Percentiles rank a stretch among this genome's conserved stretches.
These are phyloP conservation scores for Laspeyria flexula DNA, from an alignment of 2,888 invertebrate genomes.

Conservation along the genomic window DNA sequence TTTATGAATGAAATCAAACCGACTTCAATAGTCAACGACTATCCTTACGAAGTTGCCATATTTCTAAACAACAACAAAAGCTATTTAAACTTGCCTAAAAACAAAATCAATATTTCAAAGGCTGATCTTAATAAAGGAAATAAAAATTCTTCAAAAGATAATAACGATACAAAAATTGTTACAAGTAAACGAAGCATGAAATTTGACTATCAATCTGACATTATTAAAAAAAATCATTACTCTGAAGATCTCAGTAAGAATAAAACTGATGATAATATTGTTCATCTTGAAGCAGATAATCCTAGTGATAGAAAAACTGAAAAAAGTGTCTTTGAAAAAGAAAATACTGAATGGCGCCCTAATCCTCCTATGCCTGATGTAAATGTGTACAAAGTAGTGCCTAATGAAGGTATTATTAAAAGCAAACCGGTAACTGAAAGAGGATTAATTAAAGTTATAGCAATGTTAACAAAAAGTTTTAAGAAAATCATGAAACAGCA, in stretches of 20 bases:
- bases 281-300: not conserved
- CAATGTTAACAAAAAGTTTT: constrained; percentile 75
- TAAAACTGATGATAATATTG: constrained; percentile 39
- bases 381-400: constrained; percentile 59
- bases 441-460: constrained; percentile 71
- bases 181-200: constrained; percentile 67
- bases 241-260: constrained; percentile 48
- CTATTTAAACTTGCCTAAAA: not conserved
- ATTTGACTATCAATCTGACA: constrained; percentile 53
- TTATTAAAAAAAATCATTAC: constrained; percentile 54
- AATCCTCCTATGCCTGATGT: constrained; percentile 50
- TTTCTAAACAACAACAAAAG: constrained; percentile 51
- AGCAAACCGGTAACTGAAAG: constrained; percentile 64
- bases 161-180: not conserved
- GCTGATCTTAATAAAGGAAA: constrained; percentile 12
- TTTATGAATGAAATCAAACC: constrained; percentile 53
- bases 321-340: constrained; percentile 59
- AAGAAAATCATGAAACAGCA: constrained; percentile 78
- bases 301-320: constrained; percentile 15
- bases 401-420: constrained; percentile 50
- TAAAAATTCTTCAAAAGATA: constrained; percentile 1
- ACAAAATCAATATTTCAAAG: constrained; percentile 5
- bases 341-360: constrained; percentile 62
- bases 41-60: constrained; percentile 67
- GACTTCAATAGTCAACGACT: constrained; percentile 61